Percentiles rank a stretch among this genome's conserved stretches.
These are phyloP conservation scores for Dilophus febrilis DNA, from an alignment of 2,888 invertebrate species.

Conservation along the genomic window DNA sequence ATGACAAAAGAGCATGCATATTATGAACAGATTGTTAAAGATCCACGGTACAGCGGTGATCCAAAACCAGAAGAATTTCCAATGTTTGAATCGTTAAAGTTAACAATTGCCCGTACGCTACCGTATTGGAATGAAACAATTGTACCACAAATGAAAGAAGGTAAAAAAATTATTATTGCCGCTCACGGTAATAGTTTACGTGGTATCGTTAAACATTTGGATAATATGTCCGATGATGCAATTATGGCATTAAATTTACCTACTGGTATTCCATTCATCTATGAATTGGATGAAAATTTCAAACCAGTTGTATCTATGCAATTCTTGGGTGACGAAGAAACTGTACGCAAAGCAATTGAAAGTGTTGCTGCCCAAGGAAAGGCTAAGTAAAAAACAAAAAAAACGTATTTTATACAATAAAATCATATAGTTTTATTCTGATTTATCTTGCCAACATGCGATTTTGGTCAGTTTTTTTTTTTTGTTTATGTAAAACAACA, in stretches of 20 bases:
- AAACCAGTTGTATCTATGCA: constrained; percentile 52
- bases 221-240: constrained; percentile 54
- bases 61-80: constrained; percentile 63
- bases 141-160: constrained; percentile 46
- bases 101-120: constrained; percentile 62
- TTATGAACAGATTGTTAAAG: constrained; percentile 56
- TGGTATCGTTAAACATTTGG: constrained; percentile 73
- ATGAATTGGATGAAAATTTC: constrained; percentile 52
- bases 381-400: constrained; percentile 35
- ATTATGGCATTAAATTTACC: constrained; percentile 63
- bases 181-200: constrained; percentile 77
- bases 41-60: constrained; percentile 51
- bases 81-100: constrained; percentile 62
- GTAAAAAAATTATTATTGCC: constrained; percentile 62
- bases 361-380: constrained; percentile 66
- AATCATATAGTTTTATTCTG: no score
- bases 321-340: constrained; percentile 64
- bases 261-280: constrained; percentile 65
- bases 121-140: constrained; percentile 79
- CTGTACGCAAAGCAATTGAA: constrained; percentile 56
- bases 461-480: no score
- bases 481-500: no score
- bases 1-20: constrained; percentile 62
- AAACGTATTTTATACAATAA: no score
- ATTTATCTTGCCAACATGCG: no score